Evolutionary conservation across 2,888 invertebrate species (phyloP).

Genomic region (Bhutanitis thaidina): DNA sequence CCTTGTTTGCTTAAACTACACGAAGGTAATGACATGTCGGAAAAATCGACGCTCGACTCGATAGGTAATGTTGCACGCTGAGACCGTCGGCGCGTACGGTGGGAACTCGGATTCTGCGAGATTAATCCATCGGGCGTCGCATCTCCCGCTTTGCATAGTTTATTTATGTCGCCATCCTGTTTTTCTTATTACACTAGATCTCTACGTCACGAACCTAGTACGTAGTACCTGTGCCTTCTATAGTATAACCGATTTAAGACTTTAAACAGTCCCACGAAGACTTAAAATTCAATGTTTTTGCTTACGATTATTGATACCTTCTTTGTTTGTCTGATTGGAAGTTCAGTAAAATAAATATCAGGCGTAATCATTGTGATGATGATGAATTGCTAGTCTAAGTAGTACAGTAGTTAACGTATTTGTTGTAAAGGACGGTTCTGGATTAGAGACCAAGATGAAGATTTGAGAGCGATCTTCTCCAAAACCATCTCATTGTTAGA

Average conservation of each 20-base stretch:
- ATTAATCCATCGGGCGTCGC: conserved; percentile 51
- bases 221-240: conserved; percentile 7
- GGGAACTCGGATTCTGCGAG: conserved; percentile 50
- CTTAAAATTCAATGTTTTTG: not conserved
- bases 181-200: conserved; percentile 23
- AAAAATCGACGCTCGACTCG: conserved; percentile 4
- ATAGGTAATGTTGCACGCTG: not conserved
- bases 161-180: conserved; percentile 41
- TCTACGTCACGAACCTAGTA: conserved; percentile 15
- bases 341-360: conserved; percentile 5
- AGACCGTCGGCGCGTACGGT: conserved; percentile 32
- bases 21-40: too few relatives aligned
- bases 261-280: not conserved
- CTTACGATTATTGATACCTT: not conserved
- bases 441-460: too few relatives aligned
- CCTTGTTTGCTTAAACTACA: too few relatives aligned
- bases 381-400: too few relatives aligned
- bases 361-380: too few relatives aligned
- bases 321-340: conserved; percentile 10
- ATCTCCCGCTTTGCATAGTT: conserved; percentile 45
- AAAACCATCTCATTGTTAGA: too few relatives aligned
- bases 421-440: too few relatives aligned
- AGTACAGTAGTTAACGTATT: too few relatives aligned
- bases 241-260: not conserved
- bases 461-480: too few relatives aligned